Evolutionary conservation across 2,113 vertebrate species (phyloP).

Genomic region (Gavia stellata): DNA sequence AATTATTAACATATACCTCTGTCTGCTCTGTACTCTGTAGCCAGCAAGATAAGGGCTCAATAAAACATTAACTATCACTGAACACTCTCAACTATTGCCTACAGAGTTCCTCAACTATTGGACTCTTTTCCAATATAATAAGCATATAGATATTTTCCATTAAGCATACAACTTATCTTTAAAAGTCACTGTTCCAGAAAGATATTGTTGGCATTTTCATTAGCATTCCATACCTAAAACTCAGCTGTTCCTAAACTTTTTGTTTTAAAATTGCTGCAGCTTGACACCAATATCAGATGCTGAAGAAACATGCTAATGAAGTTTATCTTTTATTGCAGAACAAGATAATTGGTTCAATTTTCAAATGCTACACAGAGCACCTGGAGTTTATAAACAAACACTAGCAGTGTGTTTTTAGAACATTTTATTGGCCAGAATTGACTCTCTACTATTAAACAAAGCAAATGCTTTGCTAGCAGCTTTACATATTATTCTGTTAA

Average conservation of each 20-base stretch:
- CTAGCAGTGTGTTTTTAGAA: not conserved
- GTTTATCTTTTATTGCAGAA: not conserved
- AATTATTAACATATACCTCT: not conserved
- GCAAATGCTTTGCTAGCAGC: constrained; percentile 13
- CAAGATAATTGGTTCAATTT: not conserved
- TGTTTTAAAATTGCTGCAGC: not conserved
- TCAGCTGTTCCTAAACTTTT: not conserved
- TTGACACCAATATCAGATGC: not conserved
- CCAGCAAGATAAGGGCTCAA: not conserved
- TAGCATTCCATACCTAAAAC: not conserved
- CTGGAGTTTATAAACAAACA: not conserved
- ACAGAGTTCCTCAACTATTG: not conserved
- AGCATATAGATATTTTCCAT: not conserved
- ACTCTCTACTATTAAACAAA: not conserved
- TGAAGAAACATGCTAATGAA: not conserved
- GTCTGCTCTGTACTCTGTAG: not conserved
- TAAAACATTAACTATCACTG: not conserved
- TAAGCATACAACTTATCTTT: not conserved
- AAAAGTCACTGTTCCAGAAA: not conserved
- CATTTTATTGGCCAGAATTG: not conserved
- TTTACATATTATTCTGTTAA: constrained; percentile 1
- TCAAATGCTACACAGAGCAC: not conserved
- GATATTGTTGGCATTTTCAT: not conserved
- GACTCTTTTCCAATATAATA: not conserved
- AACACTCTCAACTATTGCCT: not conserved